These are phyloP conservation scores for Macaria liturata DNA, from an alignment of 2,888 invertebrate genomes.

Conservation along the genomic window DNA sequence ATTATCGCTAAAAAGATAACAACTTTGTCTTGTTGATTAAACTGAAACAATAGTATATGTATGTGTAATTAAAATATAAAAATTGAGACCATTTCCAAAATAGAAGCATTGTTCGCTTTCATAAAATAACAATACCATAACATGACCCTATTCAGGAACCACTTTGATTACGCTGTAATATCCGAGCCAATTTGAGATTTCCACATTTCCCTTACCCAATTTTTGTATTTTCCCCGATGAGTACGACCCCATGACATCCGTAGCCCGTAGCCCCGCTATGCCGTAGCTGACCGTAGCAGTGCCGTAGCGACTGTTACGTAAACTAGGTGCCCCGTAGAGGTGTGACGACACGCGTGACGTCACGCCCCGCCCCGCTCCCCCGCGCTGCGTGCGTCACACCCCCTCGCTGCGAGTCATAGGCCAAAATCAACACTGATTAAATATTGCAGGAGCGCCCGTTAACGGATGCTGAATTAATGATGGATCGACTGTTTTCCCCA, in stretches of 20 bases:
- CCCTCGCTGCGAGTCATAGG: slow-evolving; percentile 59
- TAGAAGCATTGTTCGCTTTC: too few relatives aligned
- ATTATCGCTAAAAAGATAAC: too few relatives aligned
- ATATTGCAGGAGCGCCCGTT: slow-evolving; percentile 23
- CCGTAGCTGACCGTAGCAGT: slow-evolving; percentile 50
- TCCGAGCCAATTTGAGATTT: not conserved
- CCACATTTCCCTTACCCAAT: slow-evolving; percentile 1
- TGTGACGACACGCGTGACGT: slow-evolving; percentile 71
- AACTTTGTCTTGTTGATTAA: too few relatives aligned
- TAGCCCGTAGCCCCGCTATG: slow-evolving; percentile 35
- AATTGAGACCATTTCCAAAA: too few relatives aligned
- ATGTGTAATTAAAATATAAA: too few relatives aligned
- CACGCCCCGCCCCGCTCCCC: slow-evolving; percentile 59
- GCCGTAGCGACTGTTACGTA: slow-evolving; percentile 19
- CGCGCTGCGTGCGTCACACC: slow-evolving; percentile 56
- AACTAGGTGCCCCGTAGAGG: slow-evolving; percentile 32
- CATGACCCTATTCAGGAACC: too few relatives aligned
- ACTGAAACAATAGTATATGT: too few relatives aligned
- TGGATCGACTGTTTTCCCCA: slow-evolving; percentile 11
- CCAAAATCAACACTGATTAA: slow-evolving; percentile 67
- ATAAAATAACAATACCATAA: too few relatives aligned
- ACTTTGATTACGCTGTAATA: too few relatives aligned
- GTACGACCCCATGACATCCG: slow-evolving; percentile 16
- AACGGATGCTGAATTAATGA: slow-evolving; percentile 15
- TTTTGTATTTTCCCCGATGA: slow-evolving; percentile 12